Conservation (phyloP, 2,888 invertebrate species). For the Eupithecia exiguata region DNA sequence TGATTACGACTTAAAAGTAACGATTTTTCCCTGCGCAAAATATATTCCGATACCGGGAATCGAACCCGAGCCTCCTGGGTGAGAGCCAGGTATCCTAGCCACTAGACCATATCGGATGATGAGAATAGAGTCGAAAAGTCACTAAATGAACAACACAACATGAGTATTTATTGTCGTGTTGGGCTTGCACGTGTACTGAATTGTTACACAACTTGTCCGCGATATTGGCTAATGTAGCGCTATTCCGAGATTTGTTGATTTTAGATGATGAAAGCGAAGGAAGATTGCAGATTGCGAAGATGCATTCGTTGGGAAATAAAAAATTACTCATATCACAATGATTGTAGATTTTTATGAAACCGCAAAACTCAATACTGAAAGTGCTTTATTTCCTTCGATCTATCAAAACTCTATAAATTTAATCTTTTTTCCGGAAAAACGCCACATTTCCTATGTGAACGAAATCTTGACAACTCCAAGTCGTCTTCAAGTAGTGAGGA, state of each 20-base stretch:
- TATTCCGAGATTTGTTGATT: slow-evolving; percentile 31
- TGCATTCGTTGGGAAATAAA: neutral
- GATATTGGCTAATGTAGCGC: slow-evolving; percentile 19
- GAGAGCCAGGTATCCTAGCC: slow-evolving; percentile 89
- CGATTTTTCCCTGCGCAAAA: slow-evolving; percentile 35
- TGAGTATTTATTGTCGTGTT: neutral
- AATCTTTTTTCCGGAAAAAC: neutral
- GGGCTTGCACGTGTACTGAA: neutral
- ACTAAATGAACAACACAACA: neutral
- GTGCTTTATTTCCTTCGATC: too few relatives aligned
- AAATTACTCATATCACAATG: neutral
- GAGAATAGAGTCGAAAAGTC: neutral
- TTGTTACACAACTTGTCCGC: slow-evolving; percentile 24
- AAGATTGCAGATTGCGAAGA: neutral
- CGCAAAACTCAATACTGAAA: neutral
- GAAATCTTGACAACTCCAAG: neutral
- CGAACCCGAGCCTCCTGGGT: slow-evolving; percentile 87
- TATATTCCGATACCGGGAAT: slow-evolving; percentile 75
- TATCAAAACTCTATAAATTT: too few relatives aligned
- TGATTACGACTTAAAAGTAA: too few relatives aligned
- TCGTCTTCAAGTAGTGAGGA: neutral
- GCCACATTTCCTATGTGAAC: neutral
- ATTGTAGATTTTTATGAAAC: neutral
- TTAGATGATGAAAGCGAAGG: slow-evolving; percentile 23
- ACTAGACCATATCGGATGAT: slow-evolving; percentile 83